phyloP scores from a whole-genome alignment of 2,888 invertebrate species.

The Patella ulyssiponensis region DNA sequence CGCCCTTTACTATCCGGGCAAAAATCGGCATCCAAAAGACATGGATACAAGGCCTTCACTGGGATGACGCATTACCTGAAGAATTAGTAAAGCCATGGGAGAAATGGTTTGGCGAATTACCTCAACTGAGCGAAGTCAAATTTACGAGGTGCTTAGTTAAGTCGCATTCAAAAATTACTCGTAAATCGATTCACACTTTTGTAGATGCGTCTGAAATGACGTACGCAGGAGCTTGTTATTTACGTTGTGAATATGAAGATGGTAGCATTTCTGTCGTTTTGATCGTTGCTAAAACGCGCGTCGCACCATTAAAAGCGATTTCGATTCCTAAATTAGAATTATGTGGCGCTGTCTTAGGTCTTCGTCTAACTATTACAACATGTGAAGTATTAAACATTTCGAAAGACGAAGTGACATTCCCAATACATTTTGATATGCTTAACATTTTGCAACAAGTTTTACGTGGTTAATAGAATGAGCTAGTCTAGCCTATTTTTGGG shows the following conservation, averaged over 20 bases:
- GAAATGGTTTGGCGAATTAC: not conserved
- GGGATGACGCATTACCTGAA: conserved; percentile 2
- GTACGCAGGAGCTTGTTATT: not conserved
- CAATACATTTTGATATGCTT: too few species aligned
- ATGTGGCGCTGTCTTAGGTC: too few species aligned
- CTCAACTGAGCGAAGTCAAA: not conserved
- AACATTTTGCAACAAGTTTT: too few species aligned
- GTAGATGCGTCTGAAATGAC: not conserved
- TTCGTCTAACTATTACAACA: not conserved
- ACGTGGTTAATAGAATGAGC: too few species aligned
- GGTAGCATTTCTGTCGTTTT: conserved; percentile 13
- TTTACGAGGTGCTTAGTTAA: not conserved
- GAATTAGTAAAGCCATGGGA: not conserved
- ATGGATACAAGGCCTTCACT: not conserved
- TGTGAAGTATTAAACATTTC: conserved; percentile 15
- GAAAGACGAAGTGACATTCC: not conserved
- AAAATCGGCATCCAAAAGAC: not conserved
- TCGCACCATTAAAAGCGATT: conserved; percentile 14
- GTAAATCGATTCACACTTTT: not conserved
- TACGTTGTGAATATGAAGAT: not conserved
- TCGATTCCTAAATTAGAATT: conserved; percentile 16
- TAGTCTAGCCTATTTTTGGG: too few species aligned
- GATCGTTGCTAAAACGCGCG: not conserved
- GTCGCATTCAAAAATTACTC: not conserved
- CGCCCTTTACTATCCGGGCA: too few species aligned